Conservation (phyloP, 2,113 vertebrate genomes). For the Abramis brama region DNA sequence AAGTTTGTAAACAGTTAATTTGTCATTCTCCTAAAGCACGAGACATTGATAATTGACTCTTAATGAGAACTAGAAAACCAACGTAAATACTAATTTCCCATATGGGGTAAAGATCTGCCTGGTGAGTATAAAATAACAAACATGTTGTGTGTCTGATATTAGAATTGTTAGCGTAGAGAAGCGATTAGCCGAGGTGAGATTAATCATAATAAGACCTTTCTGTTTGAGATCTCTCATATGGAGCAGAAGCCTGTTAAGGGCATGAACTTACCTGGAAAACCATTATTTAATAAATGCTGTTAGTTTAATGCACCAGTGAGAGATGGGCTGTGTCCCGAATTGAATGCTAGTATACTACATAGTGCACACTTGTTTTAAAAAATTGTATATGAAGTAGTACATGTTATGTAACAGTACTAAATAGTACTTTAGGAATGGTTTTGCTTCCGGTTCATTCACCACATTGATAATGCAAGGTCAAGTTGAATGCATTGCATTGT, state of each 20-base stretch:
- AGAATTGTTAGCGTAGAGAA: neutral
- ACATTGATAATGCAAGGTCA: too few relatives aligned
- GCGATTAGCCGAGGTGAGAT: constrained; percentile 25
- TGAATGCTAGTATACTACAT: neutral
- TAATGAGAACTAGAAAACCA: constrained; percentile 38
- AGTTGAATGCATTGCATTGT: too few relatives aligned
- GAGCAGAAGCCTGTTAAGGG: neutral
- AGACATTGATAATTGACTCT: constrained; percentile 46
- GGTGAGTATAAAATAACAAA: constrained; percentile 21
- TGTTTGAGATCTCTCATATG: neutral
- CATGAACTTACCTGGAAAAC: neutral
- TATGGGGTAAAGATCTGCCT: constrained; percentile 8
- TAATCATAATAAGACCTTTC: neutral
- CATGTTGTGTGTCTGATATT: constrained; percentile 18
- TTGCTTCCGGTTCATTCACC: too few relatives aligned
- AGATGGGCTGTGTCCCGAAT: neutral
- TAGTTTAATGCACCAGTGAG: neutral
- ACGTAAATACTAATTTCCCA: constrained; percentile 35
- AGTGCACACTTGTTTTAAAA: neutral
- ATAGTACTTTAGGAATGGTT: neutral
- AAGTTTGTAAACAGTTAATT: constrained; percentile 53
- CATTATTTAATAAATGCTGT: constrained; percentile 8
- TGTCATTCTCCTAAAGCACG: constrained; percentile 51
- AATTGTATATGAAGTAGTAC: neutral
- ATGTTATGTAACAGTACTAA: neutral